Evolutionary conservation across 2,888 invertebrate species (phyloP).

Genomic region (Peribatodes rhomboidaria): DNA sequence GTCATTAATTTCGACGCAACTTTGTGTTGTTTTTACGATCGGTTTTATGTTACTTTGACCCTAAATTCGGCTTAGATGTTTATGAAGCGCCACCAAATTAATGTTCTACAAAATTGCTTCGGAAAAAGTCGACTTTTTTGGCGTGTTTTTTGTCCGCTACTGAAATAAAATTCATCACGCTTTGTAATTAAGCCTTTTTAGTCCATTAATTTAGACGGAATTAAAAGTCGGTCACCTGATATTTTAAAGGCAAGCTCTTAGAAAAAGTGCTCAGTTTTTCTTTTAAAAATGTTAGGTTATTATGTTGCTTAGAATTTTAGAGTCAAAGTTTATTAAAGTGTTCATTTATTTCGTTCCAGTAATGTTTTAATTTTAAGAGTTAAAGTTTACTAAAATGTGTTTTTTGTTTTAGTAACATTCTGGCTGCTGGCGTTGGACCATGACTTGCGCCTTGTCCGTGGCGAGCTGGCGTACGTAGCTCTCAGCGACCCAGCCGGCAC

Average conservation of each 20-base stretch:
- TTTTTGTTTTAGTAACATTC: conserved; percentile 87
- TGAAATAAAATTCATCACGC: conserved; percentile 37
- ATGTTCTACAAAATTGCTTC: conserved; percentile 57
- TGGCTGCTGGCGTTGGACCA: conserved; percentile 89
- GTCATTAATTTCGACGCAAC: conserved; percentile 64
- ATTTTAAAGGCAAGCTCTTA: not conserved
- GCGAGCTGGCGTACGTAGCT: conserved; percentile 86
- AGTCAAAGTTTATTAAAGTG: not conserved
- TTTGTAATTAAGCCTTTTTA: conserved; percentile 41
- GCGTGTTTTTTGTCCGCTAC: conserved; percentile 37
- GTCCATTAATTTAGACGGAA: conserved; percentile 35
- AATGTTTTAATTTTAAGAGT: no score
- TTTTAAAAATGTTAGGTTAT: not conserved
- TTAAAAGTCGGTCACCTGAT: conserved; percentile 30
- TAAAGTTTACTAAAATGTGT: not conserved
- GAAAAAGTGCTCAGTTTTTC: not conserved
- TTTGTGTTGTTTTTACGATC: conserved; percentile 65
- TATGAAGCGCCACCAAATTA: conserved; percentile 61
- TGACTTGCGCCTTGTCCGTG: conserved; percentile 86
- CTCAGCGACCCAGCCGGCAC: conserved; percentile 88
- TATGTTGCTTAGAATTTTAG: no score
- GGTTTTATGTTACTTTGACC: conserved; percentile 63
- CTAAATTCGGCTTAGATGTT: conserved; percentile 64
- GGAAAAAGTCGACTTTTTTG: conserved; percentile 23
- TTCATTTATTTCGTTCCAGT: no score